These are phyloP conservation scores for Scaptomyza caliginosa DNA, from an alignment of 2,888 invertebrate genomes.

Conservation along the genomic window DNA sequence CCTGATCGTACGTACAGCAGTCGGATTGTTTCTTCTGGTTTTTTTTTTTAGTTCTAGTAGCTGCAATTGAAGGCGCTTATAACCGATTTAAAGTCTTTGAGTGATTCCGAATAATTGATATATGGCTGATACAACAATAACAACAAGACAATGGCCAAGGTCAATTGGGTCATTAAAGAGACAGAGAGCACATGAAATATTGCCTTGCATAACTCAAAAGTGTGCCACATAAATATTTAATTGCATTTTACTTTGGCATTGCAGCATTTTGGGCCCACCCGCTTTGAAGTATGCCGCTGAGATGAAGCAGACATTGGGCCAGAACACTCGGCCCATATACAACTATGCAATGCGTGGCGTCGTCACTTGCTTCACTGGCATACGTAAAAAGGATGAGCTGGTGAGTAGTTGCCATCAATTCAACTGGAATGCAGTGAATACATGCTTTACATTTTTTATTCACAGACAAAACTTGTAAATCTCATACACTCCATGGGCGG, in stretches of 20 bases:
- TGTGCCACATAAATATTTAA: slow-evolving; percentile 80
- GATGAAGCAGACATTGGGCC: slow-evolving; percentile 88
- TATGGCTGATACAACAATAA: slow-evolving; percentile 42
- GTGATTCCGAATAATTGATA: slow-evolving; percentile 34
- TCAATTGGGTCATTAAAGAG: slow-evolving; percentile 67
- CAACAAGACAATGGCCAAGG: slow-evolving; percentile 60
- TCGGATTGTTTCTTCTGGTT: neutral
- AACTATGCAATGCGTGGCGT: slow-evolving; percentile 94
- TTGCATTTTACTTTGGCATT: slow-evolving; percentile 53
- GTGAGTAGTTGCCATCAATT: slow-evolving; percentile 85
- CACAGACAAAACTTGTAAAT: slow-evolving; percentile 92
- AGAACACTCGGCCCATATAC: slow-evolving; percentile 92
- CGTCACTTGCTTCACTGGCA: slow-evolving; percentile 96
- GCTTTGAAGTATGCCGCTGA: slow-evolving; percentile 91
- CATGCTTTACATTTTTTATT: neutral
- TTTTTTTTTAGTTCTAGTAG: slow-evolving; percentile 1
- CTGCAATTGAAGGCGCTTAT: slow-evolving; percentile 29
- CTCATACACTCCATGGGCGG: slow-evolving; percentile 98
- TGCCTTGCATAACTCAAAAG: slow-evolving; percentile 76
- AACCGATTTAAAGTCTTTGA: slow-evolving; percentile 30
- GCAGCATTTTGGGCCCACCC: slow-evolving; percentile 91
- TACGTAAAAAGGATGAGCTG: slow-evolving; percentile 94
- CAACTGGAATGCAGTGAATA: neutral
- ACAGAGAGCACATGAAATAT: slow-evolving; percentile 2
- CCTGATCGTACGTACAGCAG: slow-evolving; percentile 35